Evolutionary conservation across 2,797 vertebrate species (phyloP), one percentile per base, ranked within the genome.

Genomic region (Pampus argenteus): DNA sequence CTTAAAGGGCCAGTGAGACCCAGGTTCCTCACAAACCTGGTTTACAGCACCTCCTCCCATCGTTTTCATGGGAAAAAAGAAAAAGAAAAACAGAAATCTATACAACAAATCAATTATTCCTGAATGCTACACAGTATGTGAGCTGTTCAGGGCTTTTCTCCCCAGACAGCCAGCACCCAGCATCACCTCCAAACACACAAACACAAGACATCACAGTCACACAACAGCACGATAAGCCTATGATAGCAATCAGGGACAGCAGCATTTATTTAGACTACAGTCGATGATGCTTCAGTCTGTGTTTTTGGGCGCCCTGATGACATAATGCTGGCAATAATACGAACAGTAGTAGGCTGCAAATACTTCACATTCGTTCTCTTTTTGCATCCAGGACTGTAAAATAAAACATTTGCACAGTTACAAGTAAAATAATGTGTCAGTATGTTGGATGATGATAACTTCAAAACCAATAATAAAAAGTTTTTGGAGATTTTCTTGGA

Each of bases 1-100:
- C 90, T 95, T 94, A 94, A 94, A 95, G 94, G 91, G 91, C 84
- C 88, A 92, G 92, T 28, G 68, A 48, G 71, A 61, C 59, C 34
- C 62, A 74, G 71, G 84, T 69, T 69, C 76, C 48, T 17, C 22
- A 8, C 71, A 17, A 88, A 88, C 81, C 86, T 84, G 78, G 79
- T 62, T 62, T 29, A 66, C 71, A 49, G 61, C 28, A 45, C 77
- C 74, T 82, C 77, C 74, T 82, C 55, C 79, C 60, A 75, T 71
- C 45, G 3, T 76, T 78, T 79, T 81, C 82, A 83, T 74, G 77
- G 76, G 81, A 59, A 73, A 50, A 45, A 47, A 49, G 26, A 25
- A 38, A 31, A 20, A 65, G 42, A 34, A 54, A 10, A 71, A 76
- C 69, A 34, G n/a, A n/a, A n/a, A n/a, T n/a, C n/a, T n/a, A 68